These are phyloP conservation scores for Stegostoma tigrinum DNA, from an alignment of 2,113 vertebrate genomes.

Conservation along the genomic window DNA sequence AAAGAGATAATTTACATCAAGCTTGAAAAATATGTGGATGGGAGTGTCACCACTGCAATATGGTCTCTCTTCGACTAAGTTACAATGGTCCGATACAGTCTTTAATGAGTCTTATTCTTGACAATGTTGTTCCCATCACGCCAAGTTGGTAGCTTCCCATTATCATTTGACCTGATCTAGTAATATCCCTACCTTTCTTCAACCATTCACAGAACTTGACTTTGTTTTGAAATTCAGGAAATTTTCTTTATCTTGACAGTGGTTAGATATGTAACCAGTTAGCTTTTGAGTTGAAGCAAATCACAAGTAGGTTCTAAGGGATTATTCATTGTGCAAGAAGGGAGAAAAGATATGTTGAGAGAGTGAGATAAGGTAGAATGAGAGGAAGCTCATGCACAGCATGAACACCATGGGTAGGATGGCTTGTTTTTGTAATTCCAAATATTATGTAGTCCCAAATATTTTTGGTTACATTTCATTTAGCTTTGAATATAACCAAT, in stretches of 20 bases:
- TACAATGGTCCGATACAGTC: background rate
- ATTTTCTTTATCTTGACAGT: background rate
- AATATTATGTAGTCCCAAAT: background rate
- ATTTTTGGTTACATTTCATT: background rate
- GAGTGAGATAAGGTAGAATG: background rate
- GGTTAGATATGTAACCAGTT: background rate
- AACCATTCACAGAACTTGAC: background rate
- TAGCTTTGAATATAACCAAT: background rate
- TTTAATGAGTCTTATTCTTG: background rate
- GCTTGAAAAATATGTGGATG: background rate
- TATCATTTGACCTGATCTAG: background rate
- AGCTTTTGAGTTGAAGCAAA: background rate
- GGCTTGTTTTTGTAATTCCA: background rate
- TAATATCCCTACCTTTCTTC: background rate
- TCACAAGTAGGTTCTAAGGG: background rate
- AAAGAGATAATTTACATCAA: background rate
- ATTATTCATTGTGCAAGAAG: background rate
- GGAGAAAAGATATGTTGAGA: background rate
- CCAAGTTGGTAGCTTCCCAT: background rate
- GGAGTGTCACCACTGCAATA: no score
- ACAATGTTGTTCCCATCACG: background rate
- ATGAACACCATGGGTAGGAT: background rate
- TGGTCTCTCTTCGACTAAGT: background rate
- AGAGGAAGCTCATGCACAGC: background rate
- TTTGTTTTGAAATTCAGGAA: background rate